Conservation (phyloP, 2,113 vertebrate species). For the Pachycephala philippinensis region DNA sequence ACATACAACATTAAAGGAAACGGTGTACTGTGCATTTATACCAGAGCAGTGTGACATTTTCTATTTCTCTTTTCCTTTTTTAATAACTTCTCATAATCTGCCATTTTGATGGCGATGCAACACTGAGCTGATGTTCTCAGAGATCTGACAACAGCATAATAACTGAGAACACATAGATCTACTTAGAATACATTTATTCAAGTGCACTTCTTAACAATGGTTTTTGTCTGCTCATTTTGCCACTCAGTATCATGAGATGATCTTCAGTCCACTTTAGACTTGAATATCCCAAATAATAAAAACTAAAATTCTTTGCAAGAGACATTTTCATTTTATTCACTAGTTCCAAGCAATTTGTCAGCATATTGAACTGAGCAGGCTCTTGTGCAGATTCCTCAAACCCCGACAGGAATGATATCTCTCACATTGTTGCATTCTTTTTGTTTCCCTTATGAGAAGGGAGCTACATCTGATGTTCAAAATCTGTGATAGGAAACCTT, state of each 20-base stretch:
- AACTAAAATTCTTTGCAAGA: not conserved
- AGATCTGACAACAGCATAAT: not conserved
- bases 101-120: not conserved
- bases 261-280: not conserved
- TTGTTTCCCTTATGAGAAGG: not conserved
- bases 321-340: not conserved
- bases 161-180: not conserved
- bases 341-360: not conserved
- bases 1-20: not conserved
- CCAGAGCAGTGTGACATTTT: not conserved
- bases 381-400: not conserved
- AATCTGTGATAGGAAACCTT: not conserved
- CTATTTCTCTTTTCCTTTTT: not conserved
- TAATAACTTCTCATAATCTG: not conserved
- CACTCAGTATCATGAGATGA: not conserved
- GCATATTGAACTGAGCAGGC: not conserved
- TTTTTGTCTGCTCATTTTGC: not conserved
- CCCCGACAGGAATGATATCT: not conserved
- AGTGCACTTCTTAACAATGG: not conserved
- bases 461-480: not conserved
- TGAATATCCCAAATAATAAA: not conserved
- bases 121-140: not conserved
- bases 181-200: not conserved
- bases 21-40: not conserved
- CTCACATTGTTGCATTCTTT: not conserved